Evolutionary conservation across 2,888 invertebrate species (phyloP), one percentile per base, ranked within the genome.

Genomic region (Tenthredo notha): DNA sequence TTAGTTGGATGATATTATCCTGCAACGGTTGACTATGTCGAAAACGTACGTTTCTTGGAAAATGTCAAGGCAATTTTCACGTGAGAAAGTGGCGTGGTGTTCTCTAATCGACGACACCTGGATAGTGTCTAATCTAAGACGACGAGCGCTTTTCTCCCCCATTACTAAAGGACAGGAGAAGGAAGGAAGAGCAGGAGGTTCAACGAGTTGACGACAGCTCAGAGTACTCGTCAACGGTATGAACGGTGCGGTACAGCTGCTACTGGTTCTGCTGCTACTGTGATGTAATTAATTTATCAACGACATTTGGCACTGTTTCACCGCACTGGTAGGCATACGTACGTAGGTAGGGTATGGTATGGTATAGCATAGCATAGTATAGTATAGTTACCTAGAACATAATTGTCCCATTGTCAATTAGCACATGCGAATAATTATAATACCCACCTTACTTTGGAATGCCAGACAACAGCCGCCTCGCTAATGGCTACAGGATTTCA

Each of bases 221-320:
- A 43, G 21, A 21, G 72, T 21, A 72, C 72, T 72, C 37, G 72
- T 72, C 72, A 72, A 72, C 72, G 61, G 67, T 33, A 33, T 33
- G 67, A 67, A 67, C 74, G 61, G 21, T 58, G n/a, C n/a, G 65
- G 61, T 33, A 67, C 67, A 67, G 18, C 83, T 43, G 47, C 47
- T 83, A 29, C 67, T 43, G 29, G 65, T 40, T 37, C 15, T 37
- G 37, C 67, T 43, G 18, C 43, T 82, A 29, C 67, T 47, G 29
- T 50, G 67, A 47, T 83, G 83, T 83, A 67, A 83, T 83, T 83
- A 83, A 83, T 83, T 67, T 67, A 83, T 83, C 70, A 83, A 83
- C 83, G 83, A 83, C 40, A 58, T 47, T 29, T 47, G 83, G 18
- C 80, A 37, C 50, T 33, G 37, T 61, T 50, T 29, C 29, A 18